Base-by-base conservation (phyloP, 2,797 vertebrate genomes). In the Peromyscus nudipes region DNA sequence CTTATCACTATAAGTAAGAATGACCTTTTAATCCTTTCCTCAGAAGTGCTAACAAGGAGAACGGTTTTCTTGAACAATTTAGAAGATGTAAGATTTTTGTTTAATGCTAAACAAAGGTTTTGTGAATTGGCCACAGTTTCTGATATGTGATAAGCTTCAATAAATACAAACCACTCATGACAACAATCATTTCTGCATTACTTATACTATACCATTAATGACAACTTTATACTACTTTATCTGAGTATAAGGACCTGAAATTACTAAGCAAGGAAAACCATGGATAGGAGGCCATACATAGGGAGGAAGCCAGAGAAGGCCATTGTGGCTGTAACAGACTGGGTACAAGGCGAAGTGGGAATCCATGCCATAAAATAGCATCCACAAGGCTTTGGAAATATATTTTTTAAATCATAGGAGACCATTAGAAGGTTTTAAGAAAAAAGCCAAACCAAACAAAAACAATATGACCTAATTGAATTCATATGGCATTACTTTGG, bases 1-100 rank as follows among this genome's bases (percentile, higher is more conserved):
- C 23, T 43, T 64, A 49, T 1, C 82, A 52, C 31, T 71, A 21
- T 65, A 83, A 92, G 46, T 12, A 96, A 94, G 29, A 88, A 96
- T 2, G 29, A 23, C 21, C 14, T 4, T 60, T 67, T 69, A 37
- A 84, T 37, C 17, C 31, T 46, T 71, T 92, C 34, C 83, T 52
- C 40, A 80, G 82, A 93, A 84, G 49, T 27, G 90, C 31, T 90
- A 88, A 67, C 76, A 75, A 7, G 79, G 6, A 34, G 37, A 60
- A 5, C 0, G 52, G 52, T 69, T 92, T 71, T 85, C 46, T 0
- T 76, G 62, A 96, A 81, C 64, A 57, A 89, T 65, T 94, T 85
- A 52, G 52, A 67, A 86, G 34, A 49, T 34, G 62, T 16, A 71
- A 89, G 71, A 84, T 73, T 55, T 92, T 88, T 29, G 62, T 9